Conservation (phyloP, 1,140 invertebrate species). For the Drosophila pachea region DNA sequence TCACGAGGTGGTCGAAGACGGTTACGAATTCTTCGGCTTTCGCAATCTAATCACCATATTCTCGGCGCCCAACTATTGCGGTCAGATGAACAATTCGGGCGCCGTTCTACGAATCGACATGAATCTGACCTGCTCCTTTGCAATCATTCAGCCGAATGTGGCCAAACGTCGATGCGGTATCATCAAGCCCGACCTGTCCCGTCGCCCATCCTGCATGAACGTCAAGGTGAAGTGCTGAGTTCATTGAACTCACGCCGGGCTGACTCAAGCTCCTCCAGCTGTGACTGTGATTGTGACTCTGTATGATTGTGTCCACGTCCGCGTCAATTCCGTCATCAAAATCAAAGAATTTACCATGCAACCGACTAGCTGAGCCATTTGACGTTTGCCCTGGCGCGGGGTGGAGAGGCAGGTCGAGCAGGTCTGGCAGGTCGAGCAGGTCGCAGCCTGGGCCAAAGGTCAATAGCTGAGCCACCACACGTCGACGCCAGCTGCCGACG, state of each 20-base stretch:
- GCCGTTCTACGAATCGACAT: constrained; percentile 94
- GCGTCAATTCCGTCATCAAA: too few species aligned
- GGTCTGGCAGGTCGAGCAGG: too few species aligned
- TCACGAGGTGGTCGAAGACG: constrained; percentile 93
- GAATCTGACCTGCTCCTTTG: constrained; percentile 30
- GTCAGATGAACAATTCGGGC: constrained; percentile 92
- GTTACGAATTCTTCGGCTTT: constrained; percentile 91
- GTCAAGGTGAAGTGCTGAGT: constrained; percentile 1
- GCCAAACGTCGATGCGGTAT: background rate
- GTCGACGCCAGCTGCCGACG: constrained; percentile 33
- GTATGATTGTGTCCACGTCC: too few species aligned
- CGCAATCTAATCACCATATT: constrained; percentile 89
- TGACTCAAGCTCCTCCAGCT: too few species aligned
- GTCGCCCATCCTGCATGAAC: background rate
- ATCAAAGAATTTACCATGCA: too few species aligned
- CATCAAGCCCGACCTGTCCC: background rate
- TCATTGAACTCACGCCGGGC: background rate
- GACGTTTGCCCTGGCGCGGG: too few species aligned
- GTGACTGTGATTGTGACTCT: too few species aligned
- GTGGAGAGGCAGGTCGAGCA: too few species aligned
- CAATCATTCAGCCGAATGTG: constrained; percentile 30
- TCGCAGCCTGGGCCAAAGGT: constrained; percentile 29
- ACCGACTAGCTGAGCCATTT: too few species aligned
- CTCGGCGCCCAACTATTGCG: constrained; percentile 90
- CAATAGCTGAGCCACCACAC: constrained; percentile 21